phyloP scores from a whole-genome alignment of 2,797 vertebrate species.

The Acanthiza pusilla region DNA sequence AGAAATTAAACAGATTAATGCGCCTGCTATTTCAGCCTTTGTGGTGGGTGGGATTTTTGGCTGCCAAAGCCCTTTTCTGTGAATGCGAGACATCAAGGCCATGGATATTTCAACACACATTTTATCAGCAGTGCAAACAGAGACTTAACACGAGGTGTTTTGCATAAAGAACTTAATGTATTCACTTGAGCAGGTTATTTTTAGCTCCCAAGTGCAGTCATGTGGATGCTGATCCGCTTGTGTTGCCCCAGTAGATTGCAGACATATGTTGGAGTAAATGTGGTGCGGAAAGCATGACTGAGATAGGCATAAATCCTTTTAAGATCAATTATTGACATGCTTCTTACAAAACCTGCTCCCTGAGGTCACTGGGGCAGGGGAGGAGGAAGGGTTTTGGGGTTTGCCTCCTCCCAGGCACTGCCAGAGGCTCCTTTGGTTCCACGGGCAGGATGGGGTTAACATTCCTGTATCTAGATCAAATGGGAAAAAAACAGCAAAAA shows the following conservation, averaged over 20 bases:
- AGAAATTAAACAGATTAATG: not conserved
- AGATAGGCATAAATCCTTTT: not conserved
- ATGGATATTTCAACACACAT: slow-evolving; percentile 28
- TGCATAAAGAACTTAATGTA: slow-evolving; percentile 16
- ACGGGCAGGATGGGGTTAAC: not conserved
- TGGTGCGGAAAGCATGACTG: slow-evolving; percentile 4
- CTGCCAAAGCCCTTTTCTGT: slow-evolving; percentile 25
- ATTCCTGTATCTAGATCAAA: fast-evolving
- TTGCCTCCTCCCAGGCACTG: fast-evolving
- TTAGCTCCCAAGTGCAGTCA: slow-evolving; percentile 36
- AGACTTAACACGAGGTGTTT: not conserved
- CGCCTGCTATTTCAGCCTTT: not conserved
- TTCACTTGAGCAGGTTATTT: slow-evolving; percentile 16
- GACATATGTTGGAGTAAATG: slow-evolving; percentile 33
- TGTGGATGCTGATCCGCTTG: slow-evolving; percentile 24
- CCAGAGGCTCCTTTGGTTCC: not conserved
- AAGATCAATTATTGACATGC: not conserved
- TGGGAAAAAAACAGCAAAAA: not conserved
- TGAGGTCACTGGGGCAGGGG: fast-evolving
- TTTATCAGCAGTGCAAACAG: slow-evolving; percentile 46
- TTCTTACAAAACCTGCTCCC: not conserved
- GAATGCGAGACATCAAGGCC: slow-evolving; percentile 26
- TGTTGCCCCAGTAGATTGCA: slow-evolving; percentile 33
- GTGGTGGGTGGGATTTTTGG: slow-evolving; percentile 37
- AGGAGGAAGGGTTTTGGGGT: not conserved